phyloP scores from a whole-genome alignment of 2,888 invertebrate species.

The Lymantria dispar region DNA sequence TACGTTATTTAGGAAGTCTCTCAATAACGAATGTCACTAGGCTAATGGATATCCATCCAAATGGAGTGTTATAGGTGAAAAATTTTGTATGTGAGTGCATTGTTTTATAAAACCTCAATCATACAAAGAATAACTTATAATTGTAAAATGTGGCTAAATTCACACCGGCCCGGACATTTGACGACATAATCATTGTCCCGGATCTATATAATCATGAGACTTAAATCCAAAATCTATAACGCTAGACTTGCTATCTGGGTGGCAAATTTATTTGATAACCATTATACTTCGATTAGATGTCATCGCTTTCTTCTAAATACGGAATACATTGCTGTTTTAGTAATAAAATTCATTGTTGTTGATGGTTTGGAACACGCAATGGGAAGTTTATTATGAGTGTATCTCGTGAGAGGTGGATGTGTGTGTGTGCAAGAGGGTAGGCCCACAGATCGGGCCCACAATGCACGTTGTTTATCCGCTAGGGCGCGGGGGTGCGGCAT shows the following conservation, averaged over 20 bases:
- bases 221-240: slow-evolving; percentile 75
- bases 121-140: too few relatives aligned
- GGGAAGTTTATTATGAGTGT: slow-evolving; percentile 20
- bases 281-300: slow-evolving; percentile 40
- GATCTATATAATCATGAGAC: slow-evolving; percentile 53
- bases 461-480: slow-evolving; percentile 81
- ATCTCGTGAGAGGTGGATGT: slow-evolving; percentile 45
- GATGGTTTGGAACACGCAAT: slow-evolving; percentile 24
- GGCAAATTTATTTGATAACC: slow-evolving; percentile 64
- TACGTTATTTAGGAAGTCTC: too few relatives aligned
- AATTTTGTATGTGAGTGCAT: too few relatives aligned
- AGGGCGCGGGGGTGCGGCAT: slow-evolving; percentile 54
- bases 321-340: slow-evolving; percentile 32
- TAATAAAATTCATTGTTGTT: neutral
- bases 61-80: too few relatives aligned
- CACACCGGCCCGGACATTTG: neutral
- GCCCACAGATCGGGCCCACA: slow-evolving; percentile 75
- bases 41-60: too few relatives aligned
- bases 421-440: slow-evolving; percentile 54
- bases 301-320: slow-evolving; percentile 21
- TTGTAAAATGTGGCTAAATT: too few relatives aligned
- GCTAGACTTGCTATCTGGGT: slow-evolving; percentile 64
- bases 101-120: too few relatives aligned
- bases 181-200: slow-evolving; percentile 40
- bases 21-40: too few relatives aligned